These are phyloP conservation scores for Xenus cinereus DNA, from an alignment of 2,113 vertebrate genomes.

Conservation along the genomic window DNA sequence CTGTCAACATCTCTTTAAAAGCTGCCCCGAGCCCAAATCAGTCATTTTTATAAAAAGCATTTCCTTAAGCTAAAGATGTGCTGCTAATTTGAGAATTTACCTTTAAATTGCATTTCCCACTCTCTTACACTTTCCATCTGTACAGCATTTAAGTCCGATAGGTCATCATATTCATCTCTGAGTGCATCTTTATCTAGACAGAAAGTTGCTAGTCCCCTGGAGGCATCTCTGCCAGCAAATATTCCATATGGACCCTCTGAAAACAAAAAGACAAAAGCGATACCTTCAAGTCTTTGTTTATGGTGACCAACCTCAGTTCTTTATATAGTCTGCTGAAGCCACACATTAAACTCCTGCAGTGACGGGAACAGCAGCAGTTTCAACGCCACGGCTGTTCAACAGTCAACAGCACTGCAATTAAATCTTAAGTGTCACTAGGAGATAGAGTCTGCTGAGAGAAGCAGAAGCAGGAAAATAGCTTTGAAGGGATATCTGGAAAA, in stretches of 20 bases:
- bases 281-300: constrained; percentile 1
- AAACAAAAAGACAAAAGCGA: constrained; percentile 59
- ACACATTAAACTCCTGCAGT: not conserved
- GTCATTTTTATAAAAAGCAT: not conserved
- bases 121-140: constrained; percentile 99
- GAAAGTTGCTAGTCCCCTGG: constrained; percentile 96
- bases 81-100: constrained; percentile 70
- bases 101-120: constrained; percentile 99
- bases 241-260: constrained; percentile 95
- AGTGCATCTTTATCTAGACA: constrained; percentile 96
- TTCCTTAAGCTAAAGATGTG: not conserved
- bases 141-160: constrained; percentile 96
- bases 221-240: constrained; percentile 96
- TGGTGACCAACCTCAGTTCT: not conserved
- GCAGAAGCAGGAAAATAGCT: constrained; percentile 4
- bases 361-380: not conserved
- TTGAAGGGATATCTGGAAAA: not conserved
- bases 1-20: not conserved
- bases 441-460: constrained; percentile 8
- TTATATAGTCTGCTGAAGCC: not conserved
- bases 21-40: not conserved
- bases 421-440: not conserved
- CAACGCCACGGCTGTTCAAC: not conserved
- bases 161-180: constrained; percentile 94
- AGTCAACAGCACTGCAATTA: not conserved